phyloP scores from a whole-genome alignment of 2,888 invertebrate genomes.

The Prenolepis imparis region DNA sequence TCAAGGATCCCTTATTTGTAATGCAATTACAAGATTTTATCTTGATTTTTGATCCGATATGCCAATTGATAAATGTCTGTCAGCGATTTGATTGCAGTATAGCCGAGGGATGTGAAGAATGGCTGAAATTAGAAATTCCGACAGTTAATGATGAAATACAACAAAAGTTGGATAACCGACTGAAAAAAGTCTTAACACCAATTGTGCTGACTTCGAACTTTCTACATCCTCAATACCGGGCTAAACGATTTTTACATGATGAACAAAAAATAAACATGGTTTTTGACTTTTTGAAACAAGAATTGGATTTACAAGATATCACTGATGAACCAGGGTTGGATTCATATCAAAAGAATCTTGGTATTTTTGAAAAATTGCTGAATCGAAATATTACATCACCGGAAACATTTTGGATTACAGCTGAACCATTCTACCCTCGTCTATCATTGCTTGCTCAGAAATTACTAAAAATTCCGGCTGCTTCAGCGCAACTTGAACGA shows the following conservation, averaged over 20 bases:
- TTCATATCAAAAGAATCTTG: not conserved
- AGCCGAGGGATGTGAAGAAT: slow-evolving; percentile 48
- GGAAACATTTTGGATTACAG: not conserved
- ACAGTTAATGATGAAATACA: slow-evolving; percentile 47
- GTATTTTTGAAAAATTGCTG: slow-evolving; percentile 8
- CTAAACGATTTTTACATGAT: slow-evolving; percentile 9
- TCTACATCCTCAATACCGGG: not conserved
- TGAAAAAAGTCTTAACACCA: slow-evolving; percentile 13
- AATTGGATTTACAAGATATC: not conserved
- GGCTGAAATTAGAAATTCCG: slow-evolving; percentile 48
- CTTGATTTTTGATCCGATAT: slow-evolving; percentile 13
- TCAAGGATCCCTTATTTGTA: not conserved
- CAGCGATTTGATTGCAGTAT: slow-evolving; percentile 42
- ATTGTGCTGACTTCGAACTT: slow-evolving; percentile 7
- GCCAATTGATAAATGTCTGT: slow-evolving; percentile 22
- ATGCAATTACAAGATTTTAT: slow-evolving; percentile 41
- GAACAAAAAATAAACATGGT: slow-evolving; percentile 13
- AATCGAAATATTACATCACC: not conserved
- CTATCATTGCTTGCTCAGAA: not conserved
- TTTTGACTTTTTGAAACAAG: not conserved
- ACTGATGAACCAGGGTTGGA: slow-evolving; percentile 7
- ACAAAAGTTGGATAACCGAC: not conserved
- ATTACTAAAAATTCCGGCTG: slow-evolving; percentile 1
- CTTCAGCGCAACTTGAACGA: not conserved
- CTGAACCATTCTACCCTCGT: not conserved